phyloP scores from a whole-genome alignment of 2,797 vertebrate genomes.

The Xerus rutilus region DNA sequence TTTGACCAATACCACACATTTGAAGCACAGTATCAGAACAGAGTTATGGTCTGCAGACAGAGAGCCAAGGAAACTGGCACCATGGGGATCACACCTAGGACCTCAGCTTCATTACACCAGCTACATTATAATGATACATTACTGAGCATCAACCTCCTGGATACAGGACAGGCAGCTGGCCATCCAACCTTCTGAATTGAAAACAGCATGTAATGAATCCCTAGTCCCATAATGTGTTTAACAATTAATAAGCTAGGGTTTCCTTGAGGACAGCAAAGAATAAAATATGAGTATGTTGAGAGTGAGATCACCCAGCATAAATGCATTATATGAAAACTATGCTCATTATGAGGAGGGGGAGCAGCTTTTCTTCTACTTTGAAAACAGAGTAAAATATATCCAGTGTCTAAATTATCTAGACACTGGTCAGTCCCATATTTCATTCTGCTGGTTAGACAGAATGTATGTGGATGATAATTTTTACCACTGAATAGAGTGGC shows the following conservation, averaged over 20 bases:
- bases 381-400: neutral
- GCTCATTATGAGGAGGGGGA: neutral
- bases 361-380: constrained; percentile 17
- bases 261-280: constrained; percentile 72
- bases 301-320: constrained; percentile 5
- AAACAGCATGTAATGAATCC: constrained; percentile 60
- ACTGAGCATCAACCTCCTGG: constrained; percentile 38
- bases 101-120: constrained; percentile 45
- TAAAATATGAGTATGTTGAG: constrained; percentile 59
- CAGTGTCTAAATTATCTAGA: neutral
- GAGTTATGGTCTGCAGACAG: neutral
- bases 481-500: neutral
- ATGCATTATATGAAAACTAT: constrained; percentile 57
- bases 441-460: neutral
- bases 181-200: constrained; percentile 44
- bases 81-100: constrained; percentile 55
- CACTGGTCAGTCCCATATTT: neutral
- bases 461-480: neutral
- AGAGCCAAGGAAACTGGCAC: constrained; percentile 41
- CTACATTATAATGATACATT: constrained; percentile 64
- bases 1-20: neutral
- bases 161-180: constrained; percentile 62
- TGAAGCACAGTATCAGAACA: neutral
- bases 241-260: constrained; percentile 74
- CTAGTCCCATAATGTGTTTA: constrained; percentile 59